phyloP scores from a whole-genome alignment of 37 sponge, comb jelly and placozoan species.

The Tethya wilhelma region DNA sequence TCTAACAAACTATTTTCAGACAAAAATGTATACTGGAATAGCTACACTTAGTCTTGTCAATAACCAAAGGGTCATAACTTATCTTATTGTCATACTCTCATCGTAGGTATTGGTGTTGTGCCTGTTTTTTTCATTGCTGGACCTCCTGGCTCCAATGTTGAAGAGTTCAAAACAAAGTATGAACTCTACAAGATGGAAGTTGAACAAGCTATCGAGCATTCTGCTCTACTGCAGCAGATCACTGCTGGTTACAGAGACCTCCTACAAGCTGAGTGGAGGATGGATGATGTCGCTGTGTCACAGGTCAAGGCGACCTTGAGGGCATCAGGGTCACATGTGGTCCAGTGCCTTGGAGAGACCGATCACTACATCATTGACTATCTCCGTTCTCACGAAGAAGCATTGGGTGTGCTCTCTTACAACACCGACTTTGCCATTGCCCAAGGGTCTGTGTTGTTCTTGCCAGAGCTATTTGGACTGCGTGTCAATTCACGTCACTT shows the following conservation, averaged over 20 bases:
- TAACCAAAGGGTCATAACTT: too few species aligned
- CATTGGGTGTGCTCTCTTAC: slow-evolving; percentile 51
- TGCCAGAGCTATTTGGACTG: slow-evolving; percentile 30
- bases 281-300: not conserved
- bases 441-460: slow-evolving; percentile 20
- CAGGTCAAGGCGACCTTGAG: slow-evolving; percentile 17
- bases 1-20: too few species aligned
- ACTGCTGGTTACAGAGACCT: slow-evolving; percentile 37
- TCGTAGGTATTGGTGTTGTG: too few species aligned
- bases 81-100: too few species aligned
- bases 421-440: slow-evolving; percentile 59
- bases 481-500: not conserved
- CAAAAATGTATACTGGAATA: too few species aligned
- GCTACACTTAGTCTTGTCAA: too few species aligned
- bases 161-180: slow-evolving; percentile 5
- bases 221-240: slow-evolving; percentile 28
- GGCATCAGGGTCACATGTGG: slow-evolving; percentile 2
- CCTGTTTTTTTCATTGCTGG: slow-evolving; percentile 61
- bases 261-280: not conserved
- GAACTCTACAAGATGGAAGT: not conserved
- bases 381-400: slow-evolving; percentile 13
- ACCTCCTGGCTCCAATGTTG: not conserved
- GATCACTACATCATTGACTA: slow-evolving; percentile 19
- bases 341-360: slow-evolving; percentile 40
- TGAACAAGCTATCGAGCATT: not conserved